phyloP scores from a whole-genome alignment of 2,113 vertebrate genomes.

The Jaculus jaculus region DNA sequence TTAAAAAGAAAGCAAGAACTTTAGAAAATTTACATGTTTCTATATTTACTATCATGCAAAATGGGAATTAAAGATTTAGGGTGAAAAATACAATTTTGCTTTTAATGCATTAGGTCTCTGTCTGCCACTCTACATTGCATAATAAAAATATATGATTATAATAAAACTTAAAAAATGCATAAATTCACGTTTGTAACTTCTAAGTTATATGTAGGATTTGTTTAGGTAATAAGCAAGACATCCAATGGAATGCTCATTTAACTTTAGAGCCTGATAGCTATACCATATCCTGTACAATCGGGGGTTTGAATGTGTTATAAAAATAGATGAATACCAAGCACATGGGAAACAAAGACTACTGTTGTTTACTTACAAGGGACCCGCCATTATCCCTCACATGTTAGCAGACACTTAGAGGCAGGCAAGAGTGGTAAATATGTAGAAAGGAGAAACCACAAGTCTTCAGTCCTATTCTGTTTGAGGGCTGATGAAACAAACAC shows the following conservation, averaged over 20 bases:
- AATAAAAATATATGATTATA: background rate
- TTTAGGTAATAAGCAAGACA: background rate
- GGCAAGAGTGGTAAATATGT: background rate
- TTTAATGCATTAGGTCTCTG: background rate
- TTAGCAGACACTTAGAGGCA: background rate
- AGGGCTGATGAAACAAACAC: background rate
- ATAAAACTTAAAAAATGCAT: background rate
- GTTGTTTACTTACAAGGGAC: background rate
- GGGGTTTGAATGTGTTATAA: background rate
- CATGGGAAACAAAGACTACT: background rate
- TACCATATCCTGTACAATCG: background rate
- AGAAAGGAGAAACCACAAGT: background rate
- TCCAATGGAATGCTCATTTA: background rate
- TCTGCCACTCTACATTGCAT: background rate
- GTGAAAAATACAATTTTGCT: background rate
- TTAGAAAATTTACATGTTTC: background rate
- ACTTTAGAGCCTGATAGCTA: background rate
- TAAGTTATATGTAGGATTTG: background rate
- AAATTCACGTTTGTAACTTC: background rate
- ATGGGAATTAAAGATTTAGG: background rate
- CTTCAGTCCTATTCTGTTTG: background rate
- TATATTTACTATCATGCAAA: background rate
- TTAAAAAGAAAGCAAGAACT: slow-evolving; percentile 33
- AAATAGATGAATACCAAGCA: background rate
- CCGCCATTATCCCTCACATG: background rate